A percentile compares a stretch with the other conserved stretches of the same genome.
These are phyloP conservation scores for Drosophila flavopinicola DNA, from an alignment of 2,888 invertebrate species.

Conservation along the genomic window DNA sequence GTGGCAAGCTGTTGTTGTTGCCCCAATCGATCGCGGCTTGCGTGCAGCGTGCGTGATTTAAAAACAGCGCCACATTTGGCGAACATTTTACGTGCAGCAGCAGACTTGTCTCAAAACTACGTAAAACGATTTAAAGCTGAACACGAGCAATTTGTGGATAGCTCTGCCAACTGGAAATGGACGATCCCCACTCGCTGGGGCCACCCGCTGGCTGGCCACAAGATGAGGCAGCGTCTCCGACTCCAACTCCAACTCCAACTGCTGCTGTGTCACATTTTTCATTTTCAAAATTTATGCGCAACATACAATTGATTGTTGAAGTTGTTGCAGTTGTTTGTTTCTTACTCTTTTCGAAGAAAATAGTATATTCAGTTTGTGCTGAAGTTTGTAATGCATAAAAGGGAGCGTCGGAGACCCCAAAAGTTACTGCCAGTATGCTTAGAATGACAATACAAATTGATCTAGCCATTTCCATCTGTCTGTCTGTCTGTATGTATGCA, in stretches of 20 bases:
- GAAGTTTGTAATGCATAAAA: too few relatives aligned
- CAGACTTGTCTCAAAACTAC: constrained; percentile 73
- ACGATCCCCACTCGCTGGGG: neutral
- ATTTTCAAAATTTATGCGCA: constrained; percentile 71
- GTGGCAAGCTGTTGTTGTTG: too few relatives aligned
- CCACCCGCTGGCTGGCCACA: constrained; percentile 55
- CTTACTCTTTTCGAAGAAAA: neutral
- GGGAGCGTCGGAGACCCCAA: too few relatives aligned
- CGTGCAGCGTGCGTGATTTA: constrained; percentile 75
- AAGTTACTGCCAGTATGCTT: too few relatives aligned
- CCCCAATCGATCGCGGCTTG: constrained; percentile 73
- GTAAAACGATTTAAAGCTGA: constrained; percentile 78
- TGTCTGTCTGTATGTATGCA: too few relatives aligned
- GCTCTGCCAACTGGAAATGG: neutral
- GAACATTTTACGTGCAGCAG: constrained; percentile 76
- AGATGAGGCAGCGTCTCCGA: constrained; percentile 18
- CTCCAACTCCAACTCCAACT: constrained; percentile 3
- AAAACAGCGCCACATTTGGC: constrained; percentile 79
- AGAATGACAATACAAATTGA: too few relatives aligned
- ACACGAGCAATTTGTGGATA: constrained; percentile 78
- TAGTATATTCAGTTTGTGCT: too few relatives aligned
- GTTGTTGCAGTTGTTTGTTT: neutral
- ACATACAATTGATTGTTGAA: constrained; percentile 68
- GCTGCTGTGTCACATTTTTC: constrained; percentile 62
- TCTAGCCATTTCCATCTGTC: too few relatives aligned